phyloP scores from a whole-genome alignment of 2,888 invertebrate species.

The Euproctis similis region DNA sequence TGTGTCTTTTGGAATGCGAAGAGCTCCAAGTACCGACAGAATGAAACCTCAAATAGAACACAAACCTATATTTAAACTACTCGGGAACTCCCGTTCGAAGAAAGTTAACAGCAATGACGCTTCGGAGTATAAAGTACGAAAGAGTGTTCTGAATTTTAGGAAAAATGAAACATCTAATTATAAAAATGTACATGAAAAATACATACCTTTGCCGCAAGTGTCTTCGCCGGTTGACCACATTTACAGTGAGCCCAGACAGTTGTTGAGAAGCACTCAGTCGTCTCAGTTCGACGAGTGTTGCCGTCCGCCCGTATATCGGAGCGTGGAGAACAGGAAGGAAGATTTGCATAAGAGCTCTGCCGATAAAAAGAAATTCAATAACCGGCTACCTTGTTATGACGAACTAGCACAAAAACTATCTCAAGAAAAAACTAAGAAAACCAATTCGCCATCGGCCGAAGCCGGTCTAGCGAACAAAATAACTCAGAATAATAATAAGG shows the following conservation, averaged over 20 bases:
- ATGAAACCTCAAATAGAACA: conserved; percentile 55
- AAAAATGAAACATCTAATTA: conserved; percentile 46
- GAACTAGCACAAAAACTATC: conserved; percentile 60
- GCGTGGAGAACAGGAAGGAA: conserved; percentile 60
- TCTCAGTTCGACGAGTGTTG: conserved; percentile 57
- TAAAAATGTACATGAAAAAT: conserved; percentile 66
- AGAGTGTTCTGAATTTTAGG: conserved; percentile 63
- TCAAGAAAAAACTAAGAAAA: conserved; percentile 67
- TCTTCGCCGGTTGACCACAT: conserved; percentile 54
- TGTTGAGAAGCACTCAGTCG: conserved; percentile 38
- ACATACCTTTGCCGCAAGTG: conserved; percentile 58
- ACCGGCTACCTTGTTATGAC: conserved; percentile 67
- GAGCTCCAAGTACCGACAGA: conserved; percentile 68
- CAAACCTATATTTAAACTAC: conserved; percentile 61
- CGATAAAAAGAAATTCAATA: conserved; percentile 55
- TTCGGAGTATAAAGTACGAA: conserved; percentile 51
- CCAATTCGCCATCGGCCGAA: conserved; percentile 40
- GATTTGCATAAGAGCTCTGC: conserved; percentile 37
- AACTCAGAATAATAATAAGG: conserved; percentile 77
- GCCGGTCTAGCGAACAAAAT: conserved; percentile 59
- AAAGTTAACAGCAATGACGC: conserved; percentile 52
- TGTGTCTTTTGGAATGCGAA: conserved; percentile 55
- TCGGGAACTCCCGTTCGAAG: conserved; percentile 59
- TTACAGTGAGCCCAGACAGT: conserved; percentile 62
- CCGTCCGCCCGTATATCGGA: conserved; percentile 62